Percentiles rank a stretch among this genome's conserved stretches.
These are phyloP conservation scores for Eugnorisma glareosa DNA, from an alignment of 2,888 invertebrate species.

Conservation along the genomic window DNA sequence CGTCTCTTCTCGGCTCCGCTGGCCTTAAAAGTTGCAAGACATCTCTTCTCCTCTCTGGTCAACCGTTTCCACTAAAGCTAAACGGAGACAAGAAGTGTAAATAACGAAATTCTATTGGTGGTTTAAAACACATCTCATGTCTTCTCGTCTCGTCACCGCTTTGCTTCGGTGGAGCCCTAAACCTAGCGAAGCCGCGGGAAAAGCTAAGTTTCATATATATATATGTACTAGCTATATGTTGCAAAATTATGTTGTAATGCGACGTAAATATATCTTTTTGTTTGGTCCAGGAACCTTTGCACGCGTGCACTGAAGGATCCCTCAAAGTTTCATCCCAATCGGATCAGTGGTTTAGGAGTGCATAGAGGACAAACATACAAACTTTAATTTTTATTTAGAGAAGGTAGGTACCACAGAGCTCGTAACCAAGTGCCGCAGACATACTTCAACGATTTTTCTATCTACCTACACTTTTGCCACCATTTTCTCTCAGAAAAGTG, in stretches of 20 bases:
- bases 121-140: too few species aligned
- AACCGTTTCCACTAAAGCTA: too few species aligned
- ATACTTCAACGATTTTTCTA: slow-evolving; percentile 2
- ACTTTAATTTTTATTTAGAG: neutral
- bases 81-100: too few species aligned
- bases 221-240: neutral
- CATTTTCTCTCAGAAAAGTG: slow-evolving; percentile 35
- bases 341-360: neutral
- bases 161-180: too few species aligned
- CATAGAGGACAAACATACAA: neutral
- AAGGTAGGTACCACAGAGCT: neutral
- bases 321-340: neutral
- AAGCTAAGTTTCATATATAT: too few species aligned
- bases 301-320: neutral
- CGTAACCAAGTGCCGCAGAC: slow-evolving; percentile 5
- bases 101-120: too few species aligned
- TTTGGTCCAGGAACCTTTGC: neutral
- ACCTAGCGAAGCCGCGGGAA: too few species aligned
- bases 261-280: neutral
- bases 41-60: too few species aligned
- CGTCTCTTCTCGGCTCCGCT: too few species aligned
- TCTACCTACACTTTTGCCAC: slow-evolving; percentile 14
- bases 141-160: too few species aligned
- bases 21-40: too few species aligned
- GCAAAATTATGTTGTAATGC: neutral